Conservation (phyloP, 2,797 vertebrate species). For the Fistularia commersonii region DNA sequence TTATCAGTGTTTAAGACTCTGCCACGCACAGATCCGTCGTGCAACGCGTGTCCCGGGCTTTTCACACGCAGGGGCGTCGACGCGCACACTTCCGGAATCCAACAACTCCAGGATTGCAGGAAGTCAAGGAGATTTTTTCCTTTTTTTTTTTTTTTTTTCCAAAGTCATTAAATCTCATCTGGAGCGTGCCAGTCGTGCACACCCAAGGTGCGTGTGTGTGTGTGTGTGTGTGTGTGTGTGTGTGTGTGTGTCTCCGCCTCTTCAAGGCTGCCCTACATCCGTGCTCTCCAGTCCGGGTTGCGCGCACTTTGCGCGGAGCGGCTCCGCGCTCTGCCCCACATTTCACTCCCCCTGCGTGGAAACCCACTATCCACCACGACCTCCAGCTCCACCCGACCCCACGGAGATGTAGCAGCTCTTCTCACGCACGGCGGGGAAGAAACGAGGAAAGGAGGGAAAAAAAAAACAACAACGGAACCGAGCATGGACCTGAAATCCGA, state of each 20-base stretch:
- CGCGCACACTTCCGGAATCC: too few species aligned
- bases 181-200: too few species aligned
- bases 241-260: constrained; percentile 47
- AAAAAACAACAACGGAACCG: not conserved
- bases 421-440: not conserved
- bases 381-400: constrained; percentile 4
- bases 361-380: constrained; percentile 3
- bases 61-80: too few species aligned
- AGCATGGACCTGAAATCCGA: constrained; percentile 86
- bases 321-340: constrained; percentile 35
- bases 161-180: too few species aligned
- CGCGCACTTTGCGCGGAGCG: constrained; percentile 22
- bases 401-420: constrained; percentile 45
- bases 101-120: too few species aligned
- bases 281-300: constrained; percentile 9
- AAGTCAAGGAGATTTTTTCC: too few species aligned
- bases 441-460: not conserved
- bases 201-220: too few species aligned
- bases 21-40: too few species aligned
- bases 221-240: too few species aligned
- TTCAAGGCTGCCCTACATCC: constrained; percentile 43
- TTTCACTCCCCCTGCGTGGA: constrained; percentile 20
- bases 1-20: too few species aligned
- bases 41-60: too few species aligned
- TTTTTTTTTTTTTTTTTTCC: too few species aligned